A percentile compares a stretch with the other conserved stretches of the same genome.
These are phyloP conservation scores for Myrmecophaga tridactyla DNA, from an alignment of 2,113 vertebrate species.

Conservation along the genomic window DNA sequence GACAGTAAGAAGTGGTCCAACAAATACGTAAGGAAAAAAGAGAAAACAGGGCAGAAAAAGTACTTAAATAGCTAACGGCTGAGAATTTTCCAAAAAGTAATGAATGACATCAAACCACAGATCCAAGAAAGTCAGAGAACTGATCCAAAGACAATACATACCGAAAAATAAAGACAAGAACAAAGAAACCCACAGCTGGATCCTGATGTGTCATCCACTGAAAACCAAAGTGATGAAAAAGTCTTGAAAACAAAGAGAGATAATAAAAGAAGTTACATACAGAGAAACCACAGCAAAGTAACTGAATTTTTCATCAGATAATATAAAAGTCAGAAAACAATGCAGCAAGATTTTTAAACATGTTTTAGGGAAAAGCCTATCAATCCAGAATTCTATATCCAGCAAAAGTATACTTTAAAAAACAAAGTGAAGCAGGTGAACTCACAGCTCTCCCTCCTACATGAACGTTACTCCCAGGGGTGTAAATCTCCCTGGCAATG, in stretches of 20 bases:
- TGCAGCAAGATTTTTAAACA: neutral
- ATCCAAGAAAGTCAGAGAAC: neutral
- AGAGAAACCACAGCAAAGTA: neutral
- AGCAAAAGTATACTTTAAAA: constrained; percentile 18
- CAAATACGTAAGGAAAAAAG: neutral
- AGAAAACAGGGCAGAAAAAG: neutral
- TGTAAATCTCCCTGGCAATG: too few relatives aligned
- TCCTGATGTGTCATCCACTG: neutral
- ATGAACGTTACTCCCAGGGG: too few relatives aligned
- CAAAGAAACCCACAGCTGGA: neutral
- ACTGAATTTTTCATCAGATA: neutral
- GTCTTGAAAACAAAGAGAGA: neutral
- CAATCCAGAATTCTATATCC: constrained; percentile 40
- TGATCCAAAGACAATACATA: neutral
- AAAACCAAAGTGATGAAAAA: constrained; percentile 6
- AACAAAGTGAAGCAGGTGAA: too few relatives aligned
- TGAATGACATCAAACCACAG: neutral
- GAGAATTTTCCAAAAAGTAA: constrained; percentile 1
- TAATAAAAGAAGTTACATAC: neutral
- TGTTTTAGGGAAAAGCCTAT: neutral
- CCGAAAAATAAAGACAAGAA: neutral
- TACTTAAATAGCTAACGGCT: neutral
- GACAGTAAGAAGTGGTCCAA: neutral
- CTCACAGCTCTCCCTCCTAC: too few relatives aligned
- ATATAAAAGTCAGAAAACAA: neutral